Evolutionary conservation across 2,888 invertebrate species (phyloP), one percentile per base, ranked within the genome.

Genomic region (Morpho achilles): DNA sequence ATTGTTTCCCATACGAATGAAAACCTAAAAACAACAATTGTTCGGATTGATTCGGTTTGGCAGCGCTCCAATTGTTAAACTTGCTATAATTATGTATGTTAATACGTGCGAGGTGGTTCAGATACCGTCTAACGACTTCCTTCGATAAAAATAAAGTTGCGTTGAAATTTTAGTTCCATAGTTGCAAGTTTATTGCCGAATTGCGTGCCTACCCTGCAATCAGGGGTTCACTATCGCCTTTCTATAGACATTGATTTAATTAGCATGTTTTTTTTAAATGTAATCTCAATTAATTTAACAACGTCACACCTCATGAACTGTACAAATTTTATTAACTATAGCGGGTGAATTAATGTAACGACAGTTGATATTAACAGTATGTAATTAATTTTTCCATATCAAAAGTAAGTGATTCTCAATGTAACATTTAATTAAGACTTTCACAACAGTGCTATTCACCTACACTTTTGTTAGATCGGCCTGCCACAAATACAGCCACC

Each of bases 51-150:
- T 80, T 81, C 77, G 77, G 78, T 80, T 79, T 87, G 87, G 87
- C 87, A 74, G 73, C 69, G 76, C 72, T 84, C 87, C 87, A 86
- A 81, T 84, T 81, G 85, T 81, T 82, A 81, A 84, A 83, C 83
- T 83, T 82, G 86, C 88, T 86, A 86, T 86, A 88, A 88, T 88
- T 88, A 88, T 87, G 85, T 87, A 88, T 88, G 88, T 84, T 88
- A 88, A 88, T 88, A 87, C 74, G 82, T 77, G 81, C 84, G 82
- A 85, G 85, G 84, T 82, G 81, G 83, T 79, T 80, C 82, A 85
- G 88, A 88, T 88, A 88, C 69, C 84, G 86, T 84, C 87, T 88
- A 88, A 88, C 88, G 87, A 88, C 88, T 88, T 88, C 87, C 88
- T 84, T 77, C 81, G 86, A 87, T 87, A 87, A 87, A 88, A 87